These are phyloP conservation scores for Eubucco bourcierii DNA, from an alignment of 2,113 vertebrate species.

Conservation along the genomic window DNA sequence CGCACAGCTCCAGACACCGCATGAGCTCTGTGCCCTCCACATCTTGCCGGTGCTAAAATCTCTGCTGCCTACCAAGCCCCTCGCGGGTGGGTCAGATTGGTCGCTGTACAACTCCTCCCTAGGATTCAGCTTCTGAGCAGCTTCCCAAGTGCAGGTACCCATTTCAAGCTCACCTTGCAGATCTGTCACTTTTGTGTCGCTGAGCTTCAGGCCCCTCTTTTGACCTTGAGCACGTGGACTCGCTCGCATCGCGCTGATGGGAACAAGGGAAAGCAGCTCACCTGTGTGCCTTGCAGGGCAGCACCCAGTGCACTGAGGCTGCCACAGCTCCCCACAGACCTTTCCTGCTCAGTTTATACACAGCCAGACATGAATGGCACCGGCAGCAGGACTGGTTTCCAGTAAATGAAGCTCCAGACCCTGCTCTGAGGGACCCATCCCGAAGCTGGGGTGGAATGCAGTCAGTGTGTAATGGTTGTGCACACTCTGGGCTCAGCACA, in stretches of 20 bases:
- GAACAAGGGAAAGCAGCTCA: background rate
- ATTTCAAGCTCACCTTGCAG: constrained; percentile 78
- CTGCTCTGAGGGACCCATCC: background rate
- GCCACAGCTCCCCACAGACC: background rate
- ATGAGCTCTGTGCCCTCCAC: background rate
- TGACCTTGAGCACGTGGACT: constrained; percentile 77
- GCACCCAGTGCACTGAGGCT: background rate
- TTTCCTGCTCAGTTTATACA: background rate
- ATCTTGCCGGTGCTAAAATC: background rate
- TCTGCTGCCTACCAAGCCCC: background rate
- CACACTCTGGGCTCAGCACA: background rate
- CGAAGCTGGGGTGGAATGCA: rapidly evolving
- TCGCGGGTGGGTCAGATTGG: background rate
- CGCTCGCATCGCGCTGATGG: constrained; percentile 40
- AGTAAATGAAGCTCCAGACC: background rate
- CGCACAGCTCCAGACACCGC: background rate
- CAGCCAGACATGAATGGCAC: background rate
- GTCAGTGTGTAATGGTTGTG: background rate
- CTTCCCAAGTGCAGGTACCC: background rate
- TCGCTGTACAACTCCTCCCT: background rate
- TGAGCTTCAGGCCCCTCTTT: constrained; percentile 82
- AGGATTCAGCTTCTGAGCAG: background rate
- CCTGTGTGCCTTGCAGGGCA: background rate
- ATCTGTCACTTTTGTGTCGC: constrained; percentile 80
- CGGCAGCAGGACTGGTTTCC: background rate